Conservation (phyloP, 2,888 invertebrate species). For the Drosophila diplacantha region DNA sequence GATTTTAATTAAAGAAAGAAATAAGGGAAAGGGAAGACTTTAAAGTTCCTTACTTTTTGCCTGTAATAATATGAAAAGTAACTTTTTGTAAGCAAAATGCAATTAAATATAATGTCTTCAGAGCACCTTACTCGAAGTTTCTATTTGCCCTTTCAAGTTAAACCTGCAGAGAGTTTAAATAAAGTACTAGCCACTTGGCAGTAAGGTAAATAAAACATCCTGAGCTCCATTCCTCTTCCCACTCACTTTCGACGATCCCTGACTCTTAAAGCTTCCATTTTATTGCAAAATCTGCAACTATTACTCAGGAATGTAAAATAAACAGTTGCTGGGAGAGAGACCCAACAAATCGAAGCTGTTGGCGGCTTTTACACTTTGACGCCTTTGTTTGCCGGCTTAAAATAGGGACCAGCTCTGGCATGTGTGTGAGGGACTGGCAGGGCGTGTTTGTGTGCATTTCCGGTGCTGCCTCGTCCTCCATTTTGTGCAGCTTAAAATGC, state of each 20-base stretch:
- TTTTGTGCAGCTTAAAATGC: constrained; percentile 67
- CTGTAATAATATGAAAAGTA: not conserved
- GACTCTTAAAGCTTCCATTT: constrained; percentile 4
- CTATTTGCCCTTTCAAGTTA: not conserved
- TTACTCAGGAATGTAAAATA: constrained; percentile 38
- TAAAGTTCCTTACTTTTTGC: not conserved
- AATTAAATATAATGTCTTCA: not conserved
- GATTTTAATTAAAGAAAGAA: not conserved
- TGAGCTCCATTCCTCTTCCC: not conserved
- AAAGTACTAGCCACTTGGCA: not conserved
- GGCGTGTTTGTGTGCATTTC: constrained; percentile 54
- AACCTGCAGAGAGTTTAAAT: not conserved
- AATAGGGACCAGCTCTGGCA: constrained; percentile 32
- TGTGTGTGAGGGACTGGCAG: constrained; percentile 6
- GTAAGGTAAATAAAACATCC: not conserved
- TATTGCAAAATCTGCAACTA: constrained; percentile 15
- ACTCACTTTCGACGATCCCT: not conserved
- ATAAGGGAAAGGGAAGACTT: not conserved
- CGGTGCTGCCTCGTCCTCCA: constrained; percentile 52
- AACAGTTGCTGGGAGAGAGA: not conserved
- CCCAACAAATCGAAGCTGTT: constrained; percentile 55
- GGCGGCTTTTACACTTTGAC: constrained; percentile 65
- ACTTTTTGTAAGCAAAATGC: not conserved
- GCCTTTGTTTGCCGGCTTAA: constrained; percentile 63
- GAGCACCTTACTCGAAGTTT: not conserved